Percentiles rank a stretch among this genome's conserved stretches.
phyloP scores from a whole-genome alignment of 2,797 vertebrate species.

The Xenentodon cancila region DNA sequence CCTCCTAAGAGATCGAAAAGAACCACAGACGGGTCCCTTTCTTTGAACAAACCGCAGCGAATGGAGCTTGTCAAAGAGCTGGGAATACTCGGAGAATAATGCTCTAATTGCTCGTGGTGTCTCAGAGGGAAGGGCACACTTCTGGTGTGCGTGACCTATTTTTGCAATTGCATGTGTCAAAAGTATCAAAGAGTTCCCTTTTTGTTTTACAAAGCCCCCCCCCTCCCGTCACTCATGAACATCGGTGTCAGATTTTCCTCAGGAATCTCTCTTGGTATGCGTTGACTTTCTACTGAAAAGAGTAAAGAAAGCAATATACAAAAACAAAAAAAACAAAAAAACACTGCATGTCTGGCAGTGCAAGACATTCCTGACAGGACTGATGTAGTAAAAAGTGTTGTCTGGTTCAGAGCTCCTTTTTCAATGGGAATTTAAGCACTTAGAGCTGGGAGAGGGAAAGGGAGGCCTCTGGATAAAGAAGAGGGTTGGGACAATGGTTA shows the following conservation, averaged over 20 bases:
- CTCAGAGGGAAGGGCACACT: constrained; percentile 63
- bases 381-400: constrained; percentile 28
- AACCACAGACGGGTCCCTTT: constrained; percentile 47
- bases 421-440: constrained; percentile 40
- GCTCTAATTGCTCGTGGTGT: constrained; percentile 75
- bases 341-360: constrained; percentile 29
- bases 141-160: constrained; percentile 79
- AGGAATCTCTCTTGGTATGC: constrained; percentile 49
- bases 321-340: not conserved
- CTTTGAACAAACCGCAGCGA: constrained; percentile 57
- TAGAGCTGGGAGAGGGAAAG: constrained; percentile 34
- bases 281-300: constrained; percentile 30
- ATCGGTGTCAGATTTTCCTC: constrained; percentile 66
- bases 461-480: constrained; percentile 63
- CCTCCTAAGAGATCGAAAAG: constrained; percentile 36
- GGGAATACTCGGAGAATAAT: constrained; percentile 70
- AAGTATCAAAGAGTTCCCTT: constrained; percentile 51
- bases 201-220: constrained; percentile 61
- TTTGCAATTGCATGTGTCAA: constrained; percentile 69
- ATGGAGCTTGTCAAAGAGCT: constrained; percentile 55
- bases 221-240: constrained; percentile 63
- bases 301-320: constrained; percentile 2
- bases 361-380: constrained; percentile 34
- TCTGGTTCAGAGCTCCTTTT: constrained; percentile 35
- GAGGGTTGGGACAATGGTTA: constrained; percentile 75